Percentiles rank a stretch among this genome's conserved stretches.
These are phyloP conservation scores for Chamaetylas fuelleborni DNA, from an alignment of 2,113 vertebrate species.

Conservation along the genomic window DNA sequence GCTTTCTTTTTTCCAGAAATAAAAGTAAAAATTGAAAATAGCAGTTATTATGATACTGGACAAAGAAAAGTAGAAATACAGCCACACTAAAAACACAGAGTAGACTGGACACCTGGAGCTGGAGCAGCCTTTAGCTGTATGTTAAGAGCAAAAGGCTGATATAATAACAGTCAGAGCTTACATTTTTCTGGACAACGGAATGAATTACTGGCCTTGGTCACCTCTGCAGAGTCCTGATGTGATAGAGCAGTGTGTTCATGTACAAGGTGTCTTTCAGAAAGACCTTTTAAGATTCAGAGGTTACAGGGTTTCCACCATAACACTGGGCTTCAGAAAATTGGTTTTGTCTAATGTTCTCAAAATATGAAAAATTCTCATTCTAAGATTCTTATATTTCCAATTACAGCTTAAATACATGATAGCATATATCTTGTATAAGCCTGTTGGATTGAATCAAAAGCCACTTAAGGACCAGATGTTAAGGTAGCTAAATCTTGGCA, in stretches of 20 bases:
- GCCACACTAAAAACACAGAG: background rate
- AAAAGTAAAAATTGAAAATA: background rate
- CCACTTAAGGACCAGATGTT: background rate
- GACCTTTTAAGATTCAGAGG: background rate
- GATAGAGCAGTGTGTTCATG: background rate
- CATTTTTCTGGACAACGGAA: background rate
- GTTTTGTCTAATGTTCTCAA: background rate
- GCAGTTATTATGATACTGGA: background rate
- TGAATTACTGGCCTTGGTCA: background rate
- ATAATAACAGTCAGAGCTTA: background rate
- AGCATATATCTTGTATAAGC: accelerated
- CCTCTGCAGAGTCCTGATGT: background rate
- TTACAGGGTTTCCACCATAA: background rate
- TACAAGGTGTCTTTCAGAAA: background rate
- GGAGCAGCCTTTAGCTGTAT: background rate
- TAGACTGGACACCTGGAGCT: background rate
- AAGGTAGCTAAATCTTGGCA: background rate
- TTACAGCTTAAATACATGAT: background rate
- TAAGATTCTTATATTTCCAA: background rate
- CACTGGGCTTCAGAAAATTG: background rate
- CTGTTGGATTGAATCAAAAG: background rate
- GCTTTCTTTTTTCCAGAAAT: background rate
- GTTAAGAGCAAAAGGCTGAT: background rate
- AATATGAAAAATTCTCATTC: background rate
- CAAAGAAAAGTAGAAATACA: background rate